Base-by-base conservation (phyloP, 1,140 invertebrate species). In the Chionoecetes opilio region DNA sequence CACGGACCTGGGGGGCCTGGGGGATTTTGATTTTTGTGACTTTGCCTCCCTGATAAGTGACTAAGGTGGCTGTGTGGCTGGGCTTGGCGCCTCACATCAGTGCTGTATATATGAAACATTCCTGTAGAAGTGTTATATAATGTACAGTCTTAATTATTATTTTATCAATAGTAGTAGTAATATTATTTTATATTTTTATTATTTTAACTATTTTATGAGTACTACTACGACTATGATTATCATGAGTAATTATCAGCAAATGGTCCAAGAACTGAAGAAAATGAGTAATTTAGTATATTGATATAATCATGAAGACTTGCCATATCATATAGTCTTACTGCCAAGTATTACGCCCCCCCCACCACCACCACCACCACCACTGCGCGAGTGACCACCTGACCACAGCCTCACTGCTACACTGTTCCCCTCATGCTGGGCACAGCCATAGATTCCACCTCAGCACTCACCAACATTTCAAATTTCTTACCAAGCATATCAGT, bases 121-220 rank as follows among this genome's bases (percentile, higher is more conserved):
- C 94, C 94, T 95, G 85, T 95, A 95, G 91, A 93, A 90, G 87
- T 95, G 92, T 95, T 95, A 93, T 93, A 95, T 95, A 95, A 92
- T 95, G 94, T 95, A 95, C 94, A 95, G 94, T 95, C 94, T 93
- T 95, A 95, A 95, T 95, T 95, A 95, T 95, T 95, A 92, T 95
- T 88, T 95, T 95, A 91, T 94, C 91, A 94, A 86, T 75, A 75
- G 63, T 75, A 75, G 63, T 75, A 75, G 63, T 75, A 75, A 84
- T 85, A 87, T 93, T 93, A 93, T 93, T 88, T 82, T 82, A 84
- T 75, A 75, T 75, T 75, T 75, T 75, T 75, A 75, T 75, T 75
- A 75, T 75, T 75, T 75, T 75, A 75, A 75, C 63, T 75, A 53
- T 75, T 75, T 89, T 38, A 89, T 89, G 29, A 89, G 29, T 91